Percentiles rank a stretch among this genome's conserved stretches.
These are phyloP conservation scores for Leucania comma DNA, from an alignment of 2,888 invertebrate species.

Conservation along the genomic window DNA sequence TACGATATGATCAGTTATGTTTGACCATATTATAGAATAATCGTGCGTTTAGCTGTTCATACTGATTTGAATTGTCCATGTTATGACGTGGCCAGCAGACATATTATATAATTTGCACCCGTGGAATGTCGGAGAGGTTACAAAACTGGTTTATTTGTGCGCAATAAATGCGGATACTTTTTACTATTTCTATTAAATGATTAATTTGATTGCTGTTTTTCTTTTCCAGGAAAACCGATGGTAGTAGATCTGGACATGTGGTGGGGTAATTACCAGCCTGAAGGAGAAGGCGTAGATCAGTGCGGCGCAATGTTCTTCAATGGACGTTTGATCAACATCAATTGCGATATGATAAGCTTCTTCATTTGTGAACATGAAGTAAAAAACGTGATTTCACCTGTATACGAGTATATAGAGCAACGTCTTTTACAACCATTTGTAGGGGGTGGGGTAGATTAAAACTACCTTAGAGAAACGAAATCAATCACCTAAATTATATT, in stretches of 20 bases:
- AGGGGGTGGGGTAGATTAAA: slow-evolving; percentile 1
- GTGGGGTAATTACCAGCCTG: slow-evolving; percentile 20
- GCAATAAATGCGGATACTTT: not conserved
- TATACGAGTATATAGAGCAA: not conserved
- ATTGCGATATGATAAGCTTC: slow-evolving; percentile 72
- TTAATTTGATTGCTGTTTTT: not conserved
- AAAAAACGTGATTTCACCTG: not conserved
- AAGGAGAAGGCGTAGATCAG: slow-evolving; percentile 58
- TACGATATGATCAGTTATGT: too few species aligned
- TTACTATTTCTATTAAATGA: not conserved
- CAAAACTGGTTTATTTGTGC: too few species aligned
- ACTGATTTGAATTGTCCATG: too few species aligned
- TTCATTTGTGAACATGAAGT: slow-evolving; percentile 82
- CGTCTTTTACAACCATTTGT: not conserved
- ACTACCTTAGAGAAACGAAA: not conserved
- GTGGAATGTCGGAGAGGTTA: too few species aligned
- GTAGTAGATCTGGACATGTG: slow-evolving; percentile 3
- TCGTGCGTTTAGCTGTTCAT: too few species aligned
- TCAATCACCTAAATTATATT: not conserved
- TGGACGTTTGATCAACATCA: slow-evolving; percentile 77
- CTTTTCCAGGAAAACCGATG: slow-evolving; percentile 10
- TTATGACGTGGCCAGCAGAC: too few species aligned
- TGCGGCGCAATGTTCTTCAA: slow-evolving; percentile 83
- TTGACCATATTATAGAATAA: too few species aligned
- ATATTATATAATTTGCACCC: too few species aligned